Conservation (phyloP, 2,888 invertebrate genomes). For the Tiliacea aurago region DNA sequence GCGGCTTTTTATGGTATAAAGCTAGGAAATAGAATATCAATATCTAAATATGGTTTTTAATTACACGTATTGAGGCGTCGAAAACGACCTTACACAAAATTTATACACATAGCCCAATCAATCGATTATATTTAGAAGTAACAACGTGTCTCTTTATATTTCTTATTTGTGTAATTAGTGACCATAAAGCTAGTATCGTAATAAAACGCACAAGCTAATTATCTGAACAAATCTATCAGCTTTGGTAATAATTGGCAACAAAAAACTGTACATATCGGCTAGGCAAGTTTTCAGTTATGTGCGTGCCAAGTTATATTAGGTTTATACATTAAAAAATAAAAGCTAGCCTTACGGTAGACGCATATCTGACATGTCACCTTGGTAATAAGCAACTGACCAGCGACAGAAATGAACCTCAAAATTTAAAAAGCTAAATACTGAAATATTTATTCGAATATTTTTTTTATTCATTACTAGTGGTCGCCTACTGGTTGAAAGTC, state of each 20-base stretch:
- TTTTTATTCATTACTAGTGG: too few species aligned
- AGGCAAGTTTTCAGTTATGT: background rate
- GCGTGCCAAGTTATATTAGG: background rate
- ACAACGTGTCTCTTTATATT: background rate
- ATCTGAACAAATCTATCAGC: slow-evolving; percentile 31
- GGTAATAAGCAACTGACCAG: too few species aligned
- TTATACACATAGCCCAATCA: slow-evolving; percentile 10
- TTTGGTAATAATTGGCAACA: slow-evolving; percentile 11
- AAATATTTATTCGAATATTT: too few species aligned
- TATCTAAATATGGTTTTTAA: background rate
- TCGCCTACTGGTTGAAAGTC: too few species aligned
- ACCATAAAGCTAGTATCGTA: slow-evolving; percentile 43
- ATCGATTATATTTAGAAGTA: slow-evolving; percentile 1
- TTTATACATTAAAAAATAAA: too few species aligned
- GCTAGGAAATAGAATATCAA: slow-evolving; percentile 19
- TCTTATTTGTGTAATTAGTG: slow-evolving; percentile 27
- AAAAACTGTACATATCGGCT: background rate
- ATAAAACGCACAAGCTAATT: slow-evolving; percentile 8
- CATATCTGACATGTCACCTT: too few species aligned
- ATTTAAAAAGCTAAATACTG: too few species aligned
- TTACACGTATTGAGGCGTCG: slow-evolving; percentile 11
- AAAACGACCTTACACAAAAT: slow-evolving; percentile 24
- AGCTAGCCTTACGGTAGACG: too few species aligned
- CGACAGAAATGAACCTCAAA: too few species aligned
- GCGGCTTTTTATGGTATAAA: background rate